Base-by-base conservation (phyloP, 2,888 invertebrate genomes). In the Phyllotreta striolata region DNA sequence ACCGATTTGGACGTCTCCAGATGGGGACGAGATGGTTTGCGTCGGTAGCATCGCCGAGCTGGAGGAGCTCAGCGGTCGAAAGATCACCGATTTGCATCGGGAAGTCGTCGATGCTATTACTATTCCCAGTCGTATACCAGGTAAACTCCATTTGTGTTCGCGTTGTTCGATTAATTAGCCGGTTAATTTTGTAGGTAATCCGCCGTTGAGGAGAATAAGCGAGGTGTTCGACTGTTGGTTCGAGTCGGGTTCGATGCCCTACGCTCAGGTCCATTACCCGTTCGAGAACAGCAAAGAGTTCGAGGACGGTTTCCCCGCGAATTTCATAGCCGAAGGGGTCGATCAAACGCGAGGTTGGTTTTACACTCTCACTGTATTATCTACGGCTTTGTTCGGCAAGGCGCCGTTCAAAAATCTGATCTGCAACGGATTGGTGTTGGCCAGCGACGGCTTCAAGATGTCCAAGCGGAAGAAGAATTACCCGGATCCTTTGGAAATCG, bases 221-320 rank as follows among this genome's bases (percentile, higher is more conserved):
- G 97, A 98, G 82, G 98, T 99, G 0, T 99, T 99, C 82, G 99
- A 99, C 82, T 99, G 99, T 80, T 99, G 99, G 99, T 99, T 99
- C 83, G 99, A 99, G 81, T 97, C 97, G 0, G 98, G 99, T 3
- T 95, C 96, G 13, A 99, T 99, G 99, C 99, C 99, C 0, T 99
- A 97, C 77, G 98, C 96, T 0, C 96, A 97, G 79, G 87, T 89
- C 73, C 97, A 98, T 82, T 99, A 94, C 80, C 99, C 99, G 0
- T 99, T 99, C 81, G 95, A 98, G 80, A 91, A 92, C 75, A 86
- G 86, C 71, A 92, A 92, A 77, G 91, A 92, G 61, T 98, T 98
- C 80, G 91, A 93, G 68, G 91, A 91, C 41, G 87, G 88, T 69
- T 99, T 99, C 78, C 99, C 99, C 0, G 99, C 99, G 0, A 96